Conservation (phyloP, 1,140 invertebrate species). For the Eurosta solidaginis region DNA sequence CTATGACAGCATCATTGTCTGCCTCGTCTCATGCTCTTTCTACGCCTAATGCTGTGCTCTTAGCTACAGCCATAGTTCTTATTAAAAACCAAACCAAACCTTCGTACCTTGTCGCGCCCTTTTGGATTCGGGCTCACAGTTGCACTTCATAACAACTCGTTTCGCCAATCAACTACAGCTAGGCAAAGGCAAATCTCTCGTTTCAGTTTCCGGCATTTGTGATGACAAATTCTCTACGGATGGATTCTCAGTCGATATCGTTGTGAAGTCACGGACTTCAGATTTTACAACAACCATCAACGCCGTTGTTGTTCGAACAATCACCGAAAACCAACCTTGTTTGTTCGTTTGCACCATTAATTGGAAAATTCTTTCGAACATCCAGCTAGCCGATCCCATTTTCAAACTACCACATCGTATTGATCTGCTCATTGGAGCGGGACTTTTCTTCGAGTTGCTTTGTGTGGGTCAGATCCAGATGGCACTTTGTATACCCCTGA, state of each 20-base stretch:
- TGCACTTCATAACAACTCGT: slow-evolving; percentile 20
- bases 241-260: background rate
- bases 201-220: slow-evolving; percentile 8
- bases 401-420: background rate
- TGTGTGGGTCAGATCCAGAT: background rate
- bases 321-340: background rate
- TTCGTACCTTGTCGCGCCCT: slow-evolving; percentile 16
- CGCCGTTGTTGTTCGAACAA: background rate
- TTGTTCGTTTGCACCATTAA: background rate
- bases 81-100: background rate
- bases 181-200: background rate
- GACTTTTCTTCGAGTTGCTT: background rate
- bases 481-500: background rate
- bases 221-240: background rate
- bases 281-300: slow-evolving; percentile 32
- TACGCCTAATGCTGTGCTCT: background rate
- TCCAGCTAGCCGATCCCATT: background rate
- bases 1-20: background rate
- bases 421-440: background rate
- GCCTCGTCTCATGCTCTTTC: background rate
- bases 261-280: background rate
- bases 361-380: background rate
- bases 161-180: slow-evolving; percentile 15
- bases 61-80: slow-evolving; percentile 27
- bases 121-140: slow-evolving; percentile 29